A percentile compares a stretch with the other conserved stretches of the same genome.
These are phyloP conservation scores for Drosophila aldrichi DNA, from an alignment of 2,888 invertebrate genomes.

Conservation along the genomic window DNA sequence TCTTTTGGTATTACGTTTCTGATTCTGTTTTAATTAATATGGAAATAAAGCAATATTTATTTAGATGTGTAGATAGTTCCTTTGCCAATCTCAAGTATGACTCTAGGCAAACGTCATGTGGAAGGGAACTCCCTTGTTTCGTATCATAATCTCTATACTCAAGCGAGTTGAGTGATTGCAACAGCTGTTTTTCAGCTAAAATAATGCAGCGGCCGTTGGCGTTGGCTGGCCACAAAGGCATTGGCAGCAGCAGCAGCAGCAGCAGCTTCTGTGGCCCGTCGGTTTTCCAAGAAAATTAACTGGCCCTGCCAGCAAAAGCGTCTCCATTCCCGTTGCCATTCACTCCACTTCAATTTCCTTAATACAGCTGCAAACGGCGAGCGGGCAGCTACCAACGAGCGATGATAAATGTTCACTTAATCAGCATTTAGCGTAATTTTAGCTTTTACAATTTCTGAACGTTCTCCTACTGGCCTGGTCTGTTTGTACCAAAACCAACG, in stretches of 20 bases:
- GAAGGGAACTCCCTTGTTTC: conserved; percentile 6
- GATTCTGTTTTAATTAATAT: no score
- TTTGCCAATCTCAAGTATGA: not conserved
- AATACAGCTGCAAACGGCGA: conserved; percentile 63
- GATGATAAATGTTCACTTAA: conserved; percentile 85
- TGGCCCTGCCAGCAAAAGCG: conserved; percentile 53
- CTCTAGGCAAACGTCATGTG: not conserved
- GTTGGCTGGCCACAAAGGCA: conserved; percentile 16
- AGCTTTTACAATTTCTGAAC: conserved; percentile 81
- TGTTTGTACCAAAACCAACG: conserved; percentile 43
- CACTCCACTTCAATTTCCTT: conserved; percentile 63
- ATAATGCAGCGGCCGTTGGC: conserved; percentile 28
- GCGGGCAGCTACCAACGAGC: conserved; percentile 62
- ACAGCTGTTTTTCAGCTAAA: conserved; percentile 65
- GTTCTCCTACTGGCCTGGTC: conserved; percentile 46
- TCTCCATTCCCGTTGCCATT: conserved; percentile 5
- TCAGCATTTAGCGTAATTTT: conserved; percentile 86
- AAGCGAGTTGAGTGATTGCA: conserved; percentile 25
- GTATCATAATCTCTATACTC: conserved; percentile 34
- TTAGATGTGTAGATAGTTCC: no score
- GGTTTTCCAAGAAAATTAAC: conserved; percentile 80
- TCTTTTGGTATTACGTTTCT: no score
- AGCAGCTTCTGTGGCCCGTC: conserved; percentile 68
- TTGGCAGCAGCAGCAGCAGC: conserved; percentile 40
- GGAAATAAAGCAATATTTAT: no score